phyloP scores from a whole-genome alignment of 2,797 vertebrate genomes.

The Synanceia verrucosa region DNA sequence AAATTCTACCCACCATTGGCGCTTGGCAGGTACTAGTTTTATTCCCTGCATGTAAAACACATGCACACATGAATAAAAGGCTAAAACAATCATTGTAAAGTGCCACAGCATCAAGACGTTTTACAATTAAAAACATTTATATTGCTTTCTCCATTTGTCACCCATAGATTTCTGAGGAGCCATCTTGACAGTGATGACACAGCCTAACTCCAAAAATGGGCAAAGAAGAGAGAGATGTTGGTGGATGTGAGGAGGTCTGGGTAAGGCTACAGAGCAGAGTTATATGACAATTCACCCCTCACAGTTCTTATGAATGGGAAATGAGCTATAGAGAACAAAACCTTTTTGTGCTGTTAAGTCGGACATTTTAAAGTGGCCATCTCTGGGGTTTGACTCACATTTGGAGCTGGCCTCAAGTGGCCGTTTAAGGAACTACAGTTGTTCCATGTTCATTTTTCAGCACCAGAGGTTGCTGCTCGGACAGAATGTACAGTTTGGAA shows the following conservation, averaged over 20 bases:
- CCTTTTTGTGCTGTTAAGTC: background rate
- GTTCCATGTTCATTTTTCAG: background rate
- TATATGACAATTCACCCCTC: too few relatives aligned
- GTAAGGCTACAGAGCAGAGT: background rate
- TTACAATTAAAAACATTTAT: background rate
- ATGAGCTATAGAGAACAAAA: background rate
- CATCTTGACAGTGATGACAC: too few relatives aligned
- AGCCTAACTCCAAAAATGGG: too few relatives aligned
- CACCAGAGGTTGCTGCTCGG: background rate
- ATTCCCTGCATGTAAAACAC: background rate
- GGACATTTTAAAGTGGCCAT: background rate
- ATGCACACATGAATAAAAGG: background rate
- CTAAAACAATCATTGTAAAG: background rate
- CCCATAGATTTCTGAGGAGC: fast-evolving
- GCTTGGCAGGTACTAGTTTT: too few relatives aligned
- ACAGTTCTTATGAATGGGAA: background rate
- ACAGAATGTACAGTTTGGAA: background rate
- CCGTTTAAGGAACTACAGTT: background rate
- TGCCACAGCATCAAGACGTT: background rate
- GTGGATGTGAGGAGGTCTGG: background rate
- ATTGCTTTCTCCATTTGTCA: background rate
- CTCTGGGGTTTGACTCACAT: background rate
- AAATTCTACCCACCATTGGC: too few relatives aligned
- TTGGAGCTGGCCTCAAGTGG: background rate
- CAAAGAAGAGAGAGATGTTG: background rate